Percentiles rank a stretch among this genome's conserved stretches.
Evolutionary conservation across 2,888 invertebrate genomes (phyloP).

Genomic region (Parascotia fuliginaria): DNA sequence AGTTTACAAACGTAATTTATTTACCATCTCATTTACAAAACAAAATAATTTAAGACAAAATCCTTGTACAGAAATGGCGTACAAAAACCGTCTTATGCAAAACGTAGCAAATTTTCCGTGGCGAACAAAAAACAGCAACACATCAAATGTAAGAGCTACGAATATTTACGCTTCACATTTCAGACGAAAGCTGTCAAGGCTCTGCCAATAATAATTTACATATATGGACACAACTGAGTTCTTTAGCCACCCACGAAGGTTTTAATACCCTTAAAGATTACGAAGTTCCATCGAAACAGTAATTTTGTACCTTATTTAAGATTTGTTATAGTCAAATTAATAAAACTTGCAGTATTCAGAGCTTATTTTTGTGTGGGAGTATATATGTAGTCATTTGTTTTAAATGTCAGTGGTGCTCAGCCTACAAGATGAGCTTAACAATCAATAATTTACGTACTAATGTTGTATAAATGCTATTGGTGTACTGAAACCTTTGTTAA

Average conservation of each 20-base stretch:
- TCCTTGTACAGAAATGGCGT: not conserved
- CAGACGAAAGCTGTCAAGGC: constrained; percentile 39
- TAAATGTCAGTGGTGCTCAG: constrained; percentile 17
- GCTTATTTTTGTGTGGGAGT: constrained; percentile 44
- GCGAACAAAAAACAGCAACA: constrained; percentile 32
- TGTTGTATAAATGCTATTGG: constrained; percentile 16
- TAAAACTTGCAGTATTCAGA: constrained; percentile 44
- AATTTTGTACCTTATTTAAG: constrained; percentile 49
- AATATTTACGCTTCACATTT: constrained; percentile 32
- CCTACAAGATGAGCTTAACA: constrained; percentile 30
- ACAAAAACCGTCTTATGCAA: not conserved
- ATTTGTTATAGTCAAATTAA: constrained; percentile 48
- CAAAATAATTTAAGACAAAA: not conserved
- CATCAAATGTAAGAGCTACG: constrained; percentile 19
- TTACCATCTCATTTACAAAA: too few species aligned
- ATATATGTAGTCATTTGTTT: constrained; percentile 36
- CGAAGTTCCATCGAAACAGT: constrained; percentile 36
- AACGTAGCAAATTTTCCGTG: constrained; percentile 5
- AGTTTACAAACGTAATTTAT: too few species aligned
- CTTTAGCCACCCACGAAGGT: constrained; percentile 54
- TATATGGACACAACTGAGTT: constrained; percentile 41
- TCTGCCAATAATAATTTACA: constrained; percentile 41
- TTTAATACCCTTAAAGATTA: constrained; percentile 45
- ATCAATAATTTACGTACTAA: constrained; percentile 29
- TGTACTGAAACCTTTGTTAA: constrained; percentile 1